Base-by-base conservation (phyloP, 2,888 invertebrate species). In the Pilophorus perplexus region DNA sequence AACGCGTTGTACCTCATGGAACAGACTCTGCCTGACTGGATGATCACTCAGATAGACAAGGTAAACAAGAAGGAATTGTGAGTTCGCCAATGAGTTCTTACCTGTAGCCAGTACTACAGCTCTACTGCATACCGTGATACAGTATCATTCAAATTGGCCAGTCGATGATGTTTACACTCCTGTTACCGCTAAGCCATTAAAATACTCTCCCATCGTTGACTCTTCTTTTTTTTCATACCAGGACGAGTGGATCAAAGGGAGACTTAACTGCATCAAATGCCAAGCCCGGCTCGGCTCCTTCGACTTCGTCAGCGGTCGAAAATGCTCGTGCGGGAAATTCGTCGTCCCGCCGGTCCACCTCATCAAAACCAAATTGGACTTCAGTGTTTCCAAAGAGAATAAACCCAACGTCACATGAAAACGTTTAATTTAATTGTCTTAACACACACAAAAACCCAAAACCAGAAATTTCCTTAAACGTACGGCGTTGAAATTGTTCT, bases 241-340 rank as follows among this genome's bases (percentile, higher is more conserved):
- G 76, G 71, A 68, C 44, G 77, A 81, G 55, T 87, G 86, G 86
- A 82, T 82, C 0, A 85, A 83, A 75, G 86, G 86, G n/a, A 84
- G 84, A 77, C 74, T 87, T 27, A 79, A 81, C 68, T 87, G 87
- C 76, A 80, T 78, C 66, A 78, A 80, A 68, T 87, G 87, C 76
- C 78, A 80, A 44, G 79, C 79, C 37, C 80, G 84, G 76, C 78
- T 87, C 27, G 87, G 87, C 6, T 82, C 83, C 3, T 87, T 86
- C 75, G 84, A 87, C 76, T 87, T 83, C 76, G 77, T 85, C 23
- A 81, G 84, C 1, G 84, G 85, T 23, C 77, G 79, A 72, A 84
- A 84, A 76, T 86, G 86, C 76, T 76, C 77, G n/a, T 86, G 86
- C 76, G 77, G 78, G 23, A 73, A 76, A 40, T 76, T 78, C 67